phyloP scores from a whole-genome alignment of 1,140 invertebrate species.

The Drosophila orena region DNA sequence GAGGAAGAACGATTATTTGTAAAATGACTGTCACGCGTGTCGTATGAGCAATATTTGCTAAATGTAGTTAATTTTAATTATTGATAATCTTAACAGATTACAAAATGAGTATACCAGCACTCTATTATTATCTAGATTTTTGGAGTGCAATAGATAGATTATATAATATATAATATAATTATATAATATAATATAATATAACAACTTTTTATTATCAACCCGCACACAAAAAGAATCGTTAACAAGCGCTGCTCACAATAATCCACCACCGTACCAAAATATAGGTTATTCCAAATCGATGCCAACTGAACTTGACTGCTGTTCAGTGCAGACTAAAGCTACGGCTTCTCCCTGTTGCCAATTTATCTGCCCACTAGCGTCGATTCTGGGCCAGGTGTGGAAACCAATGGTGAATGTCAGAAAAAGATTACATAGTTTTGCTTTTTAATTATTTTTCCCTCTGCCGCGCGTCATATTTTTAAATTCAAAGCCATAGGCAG shows the following conservation, averaged over 20 bases:
- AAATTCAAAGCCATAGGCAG: constrained; percentile 46
- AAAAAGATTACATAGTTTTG: constrained; percentile 67
- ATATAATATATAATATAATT: too few relatives aligned
- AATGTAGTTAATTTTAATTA: not conserved
- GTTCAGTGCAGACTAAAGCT: constrained; percentile 46
- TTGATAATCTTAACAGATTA: not conserved
- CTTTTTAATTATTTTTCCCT: constrained; percentile 62
- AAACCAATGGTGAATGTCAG: constrained; percentile 17
- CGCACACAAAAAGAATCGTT: not conserved
- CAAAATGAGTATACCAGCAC: not conserved
- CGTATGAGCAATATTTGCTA: too few relatives aligned
- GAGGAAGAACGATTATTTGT: too few relatives aligned
- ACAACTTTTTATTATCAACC: constrained; percentile 1
- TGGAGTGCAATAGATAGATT: not conserved
- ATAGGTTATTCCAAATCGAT: constrained; percentile 13
- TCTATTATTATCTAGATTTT: not conserved
- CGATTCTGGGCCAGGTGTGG: constrained; percentile 41
- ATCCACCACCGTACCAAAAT: constrained; percentile 1
- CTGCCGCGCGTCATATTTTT: constrained; percentile 54
- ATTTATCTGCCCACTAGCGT: constrained; percentile 58
- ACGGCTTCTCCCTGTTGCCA: constrained; percentile 47
- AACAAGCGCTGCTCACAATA: not conserved
- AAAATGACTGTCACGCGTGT: too few relatives aligned
- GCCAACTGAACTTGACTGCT: constrained; percentile 21
- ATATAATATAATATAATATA: too few relatives aligned